Conservation (phyloP, 2,113 vertebrate species). For the Thoracochromis brauschi region DNA sequence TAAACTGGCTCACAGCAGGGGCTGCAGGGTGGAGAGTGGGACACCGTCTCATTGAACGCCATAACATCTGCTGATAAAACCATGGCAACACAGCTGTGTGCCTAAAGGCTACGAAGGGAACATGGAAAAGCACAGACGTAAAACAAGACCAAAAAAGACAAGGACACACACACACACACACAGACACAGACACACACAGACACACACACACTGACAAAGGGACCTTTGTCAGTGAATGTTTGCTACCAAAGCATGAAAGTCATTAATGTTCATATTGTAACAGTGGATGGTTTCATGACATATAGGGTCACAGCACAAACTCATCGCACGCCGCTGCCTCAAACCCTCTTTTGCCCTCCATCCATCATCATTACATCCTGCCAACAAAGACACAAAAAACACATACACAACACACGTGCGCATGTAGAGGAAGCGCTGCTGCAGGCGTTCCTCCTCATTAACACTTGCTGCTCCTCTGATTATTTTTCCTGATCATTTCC, state of each 20-base stretch:
- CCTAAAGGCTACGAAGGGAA: constrained; percentile 34
- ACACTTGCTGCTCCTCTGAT: constrained; percentile 58
- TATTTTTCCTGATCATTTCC: constrained; percentile 64
- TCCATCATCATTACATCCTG: constrained; percentile 49
- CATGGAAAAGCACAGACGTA: constrained; percentile 17
- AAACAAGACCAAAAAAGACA: not conserved
- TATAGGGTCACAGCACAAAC: not conserved
- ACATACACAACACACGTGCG: not conserved
- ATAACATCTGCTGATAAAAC: constrained; percentile 49
- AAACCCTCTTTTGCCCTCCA: constrained; percentile 1
- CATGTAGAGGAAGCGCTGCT: constrained; percentile 36
- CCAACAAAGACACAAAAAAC: constrained; percentile 12
- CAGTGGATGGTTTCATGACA: not conserved
- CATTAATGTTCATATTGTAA: not conserved
- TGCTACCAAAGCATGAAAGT: constrained; percentile 11
- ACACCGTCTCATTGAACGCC: constrained; percentile 2
- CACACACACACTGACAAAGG: constrained; percentile 6
- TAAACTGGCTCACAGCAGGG: constrained; percentile 46
- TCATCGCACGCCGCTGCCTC: constrained; percentile 25
- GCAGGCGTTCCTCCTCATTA: constrained; percentile 58
- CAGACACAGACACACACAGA: rapidly evolving
- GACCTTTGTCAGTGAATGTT: constrained; percentile 27
- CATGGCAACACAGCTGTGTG: constrained; percentile 61
- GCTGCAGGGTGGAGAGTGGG: constrained; percentile 24
- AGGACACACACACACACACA: not conserved